Evolutionary conservation across 1,140 invertebrate species (phyloP).

Genomic region (Papilio glaucus): DNA sequence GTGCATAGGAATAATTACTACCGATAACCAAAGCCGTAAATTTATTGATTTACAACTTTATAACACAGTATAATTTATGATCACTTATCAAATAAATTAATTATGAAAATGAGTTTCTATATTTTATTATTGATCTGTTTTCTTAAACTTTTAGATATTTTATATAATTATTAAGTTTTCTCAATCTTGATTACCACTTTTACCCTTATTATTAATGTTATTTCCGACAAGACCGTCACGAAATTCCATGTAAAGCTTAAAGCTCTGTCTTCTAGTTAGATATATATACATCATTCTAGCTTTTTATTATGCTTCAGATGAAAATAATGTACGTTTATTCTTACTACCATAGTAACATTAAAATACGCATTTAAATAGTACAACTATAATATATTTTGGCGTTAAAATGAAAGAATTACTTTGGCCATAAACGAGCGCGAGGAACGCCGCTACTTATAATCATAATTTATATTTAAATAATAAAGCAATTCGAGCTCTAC

Average conservation of each 20-base stretch:
- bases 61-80: too few species aligned
- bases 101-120: too few species aligned
- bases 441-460: conserved; percentile 45
- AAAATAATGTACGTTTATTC: background rate
- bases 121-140: too few species aligned
- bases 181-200: too few species aligned
- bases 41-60: background rate
- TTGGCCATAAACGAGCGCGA: conserved; percentile 41
- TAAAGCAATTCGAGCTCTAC: conserved; percentile 52
- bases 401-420: conserved; percentile 48
- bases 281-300: background rate
- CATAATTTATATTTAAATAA: conserved; percentile 50
- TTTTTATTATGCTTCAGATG: conserved; percentile 4
- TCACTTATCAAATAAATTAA: too few species aligned
- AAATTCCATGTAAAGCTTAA: background rate
- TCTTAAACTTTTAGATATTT: too few species aligned
- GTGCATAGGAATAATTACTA: background rate
- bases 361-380: conserved; percentile 5
- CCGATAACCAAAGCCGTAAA: background rate
- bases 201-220: background rate
- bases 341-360: conserved; percentile 15
- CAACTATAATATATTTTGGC: conserved; percentile 24
- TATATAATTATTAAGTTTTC: too few species aligned
- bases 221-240: background rate
- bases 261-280: background rate